Percentiles rank a stretch among this genome's conserved stretches.
phyloP scores from a whole-genome alignment of 2,113 vertebrate species.

The Glareola pratincola region DNA sequence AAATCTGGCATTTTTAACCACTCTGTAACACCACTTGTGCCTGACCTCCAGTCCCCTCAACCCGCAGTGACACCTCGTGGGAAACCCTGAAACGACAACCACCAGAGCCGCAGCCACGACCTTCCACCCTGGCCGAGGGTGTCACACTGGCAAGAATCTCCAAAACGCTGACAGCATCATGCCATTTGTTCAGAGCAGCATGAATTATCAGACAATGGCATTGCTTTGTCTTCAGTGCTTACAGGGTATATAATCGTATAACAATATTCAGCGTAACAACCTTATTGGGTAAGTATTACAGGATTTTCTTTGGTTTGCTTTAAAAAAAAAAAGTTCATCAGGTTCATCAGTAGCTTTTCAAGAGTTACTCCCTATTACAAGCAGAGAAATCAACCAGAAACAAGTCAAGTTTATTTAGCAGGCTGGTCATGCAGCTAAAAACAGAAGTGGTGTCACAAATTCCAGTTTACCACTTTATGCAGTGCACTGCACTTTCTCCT shows the following conservation, averaged over 20 bases:
- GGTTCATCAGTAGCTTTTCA: conserved; percentile 1
- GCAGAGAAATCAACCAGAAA: conserved; percentile 18
- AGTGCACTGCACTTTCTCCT: neutral
- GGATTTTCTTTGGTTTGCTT: neutral
- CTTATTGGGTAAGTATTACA: neutral
- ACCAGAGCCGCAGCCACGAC: fast-evolving
- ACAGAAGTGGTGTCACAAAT: conserved; percentile 4
- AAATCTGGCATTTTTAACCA: neutral
- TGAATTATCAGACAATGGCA: neutral
- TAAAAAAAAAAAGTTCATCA: neutral
- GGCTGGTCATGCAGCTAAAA: neutral
- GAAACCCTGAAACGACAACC: neutral
- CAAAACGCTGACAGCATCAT: neutral
- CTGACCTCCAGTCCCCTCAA: neutral
- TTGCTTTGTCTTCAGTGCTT: neutral
- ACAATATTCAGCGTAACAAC: neutral
- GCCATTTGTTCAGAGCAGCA: neutral
- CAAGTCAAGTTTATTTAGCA: conserved; percentile 1
- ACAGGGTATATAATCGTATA: neutral
- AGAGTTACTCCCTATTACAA: neutral
- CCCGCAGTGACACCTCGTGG: conserved; percentile 50
- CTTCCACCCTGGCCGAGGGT: no score
- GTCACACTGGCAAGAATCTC: neutral
- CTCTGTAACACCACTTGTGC: no score
- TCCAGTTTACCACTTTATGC: neutral